Conservation (phyloP, 2,113 vertebrate genomes). For the Vimba vimba region DNA sequence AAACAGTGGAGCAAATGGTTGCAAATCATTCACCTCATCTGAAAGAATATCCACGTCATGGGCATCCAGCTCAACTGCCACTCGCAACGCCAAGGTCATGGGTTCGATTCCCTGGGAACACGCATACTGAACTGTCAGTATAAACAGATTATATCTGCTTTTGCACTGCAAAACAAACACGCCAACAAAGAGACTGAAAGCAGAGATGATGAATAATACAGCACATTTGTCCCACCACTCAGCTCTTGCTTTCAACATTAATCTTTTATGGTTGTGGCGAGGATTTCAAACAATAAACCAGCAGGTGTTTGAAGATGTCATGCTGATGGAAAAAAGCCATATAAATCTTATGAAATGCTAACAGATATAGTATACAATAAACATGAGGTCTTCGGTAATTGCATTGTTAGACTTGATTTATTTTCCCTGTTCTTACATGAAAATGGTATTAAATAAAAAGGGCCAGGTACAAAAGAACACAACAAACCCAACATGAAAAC, state of each 20-base stretch:
- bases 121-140: not conserved
- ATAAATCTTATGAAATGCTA: constrained; percentile 52
- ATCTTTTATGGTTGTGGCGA: constrained; percentile 37
- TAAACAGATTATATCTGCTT: constrained; percentile 34
- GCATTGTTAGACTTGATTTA: constrained; percentile 56
- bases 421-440: constrained; percentile 47
- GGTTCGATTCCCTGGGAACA: not conserved
- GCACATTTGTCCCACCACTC: constrained; percentile 19
- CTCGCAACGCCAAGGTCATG: not conserved
- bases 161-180: constrained; percentile 35
- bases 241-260: constrained; percentile 40
- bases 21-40: not conserved
- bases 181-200: constrained; percentile 20
- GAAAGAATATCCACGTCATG: not conserved
- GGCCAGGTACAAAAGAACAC: constrained; percentile 24
- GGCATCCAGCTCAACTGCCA: not conserved
- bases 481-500: constrained; percentile 20
- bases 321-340: constrained; percentile 46
- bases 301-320: constrained; percentile 35
- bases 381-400: constrained; percentile 56
- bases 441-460: constrained; percentile 40
- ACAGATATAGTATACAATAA: constrained; percentile 29
- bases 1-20: not conserved
- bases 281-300: constrained; percentile 47
- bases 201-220: constrained; percentile 43